Base-by-base conservation (phyloP, 2,888 invertebrate genomes). In the Ormyrus labotus region DNA sequence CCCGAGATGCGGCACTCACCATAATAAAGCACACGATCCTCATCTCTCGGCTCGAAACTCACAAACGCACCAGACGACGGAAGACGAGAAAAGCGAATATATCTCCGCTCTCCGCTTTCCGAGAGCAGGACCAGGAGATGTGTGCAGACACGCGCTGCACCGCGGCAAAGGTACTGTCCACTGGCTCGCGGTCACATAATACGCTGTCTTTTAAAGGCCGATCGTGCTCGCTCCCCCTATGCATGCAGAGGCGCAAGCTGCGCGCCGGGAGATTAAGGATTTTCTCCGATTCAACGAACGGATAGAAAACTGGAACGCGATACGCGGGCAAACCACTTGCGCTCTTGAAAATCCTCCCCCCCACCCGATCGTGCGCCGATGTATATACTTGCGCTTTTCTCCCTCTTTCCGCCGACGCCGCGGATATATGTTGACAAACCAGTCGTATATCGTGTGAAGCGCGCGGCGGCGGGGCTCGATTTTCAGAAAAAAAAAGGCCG, bases 151-250 rank as follows among this genome's bases (percentile, higher is more conserved):
- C 57, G 19, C 13, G 8, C 5, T 34, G 11, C 50, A 11, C 1
- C 50, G 60, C 64, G 84, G 74, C 83, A 34, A 34, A 34, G 2
- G 34, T 34, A 34, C 34, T 80, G 83, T 82, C 85, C 83, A 85
- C 87, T 87, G 87, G 84, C 83, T 82, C 78, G 75, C 79, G 78
- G 64, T 81, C 73, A 83, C 81, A 83, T 84, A 65, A 82, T 70
- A 82, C 83, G 63, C 80, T 81, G 81, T 86, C 88, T 88, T 88
- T 88, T 88, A 88, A 88, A 88, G 87, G 8, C 57, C 50, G 58
- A 3, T 11, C 63, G 45, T 19, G 50, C 50, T 10, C 48, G n/a
- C 72, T 48, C 58, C 65, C 58, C 64, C 57, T 11, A 5, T n/a
- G 47, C 58, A 34, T 13, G 13, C 13, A 47, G 9, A 47, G 9